These are phyloP conservation scores for Drosophila sp. DNA, from an alignment of 1,140 invertebrate species.

Conservation along the genomic window DNA sequence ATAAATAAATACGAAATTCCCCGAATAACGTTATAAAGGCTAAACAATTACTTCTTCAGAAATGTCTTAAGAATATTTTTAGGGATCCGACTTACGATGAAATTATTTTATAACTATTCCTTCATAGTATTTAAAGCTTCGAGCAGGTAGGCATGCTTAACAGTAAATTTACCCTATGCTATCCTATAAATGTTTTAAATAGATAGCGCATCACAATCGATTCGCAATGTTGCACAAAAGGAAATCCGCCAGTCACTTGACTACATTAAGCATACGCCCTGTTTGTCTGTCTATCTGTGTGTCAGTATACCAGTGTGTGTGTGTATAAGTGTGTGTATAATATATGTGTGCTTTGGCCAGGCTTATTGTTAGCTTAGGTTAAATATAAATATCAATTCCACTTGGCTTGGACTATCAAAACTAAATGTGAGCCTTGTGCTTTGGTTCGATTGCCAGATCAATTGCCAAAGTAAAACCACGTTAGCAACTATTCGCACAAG, in stretches of 20 bases:
- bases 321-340: slow-evolving; percentile 2
- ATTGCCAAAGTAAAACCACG: slow-evolving; percentile 74
- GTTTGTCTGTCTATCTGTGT: slow-evolving; percentile 18
- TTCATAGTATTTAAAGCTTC: too few relatives aligned
- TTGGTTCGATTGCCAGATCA: slow-evolving; percentile 72
- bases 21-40: too few relatives aligned
- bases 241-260: slow-evolving; percentile 68
- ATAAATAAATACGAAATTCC: too few relatives aligned
- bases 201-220: slow-evolving; percentile 23
- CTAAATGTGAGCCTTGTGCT: slow-evolving; percentile 66
- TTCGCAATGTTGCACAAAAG: slow-evolving; percentile 49
- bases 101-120: too few relatives aligned
- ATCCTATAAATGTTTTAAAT: slow-evolving; percentile 14
- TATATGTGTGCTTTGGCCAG: slow-evolving; percentile 36
- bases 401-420: slow-evolving; percentile 53
- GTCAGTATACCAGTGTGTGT: too few relatives aligned
- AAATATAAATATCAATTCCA: slow-evolving; percentile 82
- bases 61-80: too few relatives aligned
- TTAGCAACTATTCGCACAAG: slow-evolving; percentile 56
- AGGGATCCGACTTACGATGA: too few relatives aligned
- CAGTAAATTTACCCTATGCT: background rate
- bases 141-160: too few relatives aligned
- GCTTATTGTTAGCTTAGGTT: slow-evolving; percentile 77
- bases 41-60: too few relatives aligned
- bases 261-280: slow-evolving; percentile 73